Base-by-base conservation (phyloP, 2,888 invertebrate genomes). In the Masnerella sp. region DNA sequence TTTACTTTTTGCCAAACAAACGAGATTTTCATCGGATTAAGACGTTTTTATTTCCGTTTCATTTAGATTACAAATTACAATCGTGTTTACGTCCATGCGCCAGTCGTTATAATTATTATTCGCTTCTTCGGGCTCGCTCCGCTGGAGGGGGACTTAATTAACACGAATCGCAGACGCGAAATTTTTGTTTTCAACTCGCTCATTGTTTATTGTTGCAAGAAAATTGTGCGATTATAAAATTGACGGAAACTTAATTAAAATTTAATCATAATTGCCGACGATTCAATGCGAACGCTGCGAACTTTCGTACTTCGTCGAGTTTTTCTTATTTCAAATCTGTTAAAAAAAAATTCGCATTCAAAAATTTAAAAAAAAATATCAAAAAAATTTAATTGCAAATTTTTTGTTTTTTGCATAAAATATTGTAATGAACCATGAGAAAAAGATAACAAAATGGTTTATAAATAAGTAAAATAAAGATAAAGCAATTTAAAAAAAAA, bases 31-130 rank as follows among this genome's bases (percentile, higher is more conserved):
- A 45, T 54, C 54, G 62, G 62, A 62, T 70, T 62, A 56, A 62
- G 70, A 49, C 56, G 56, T 43, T 70, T 62, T 56, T 62, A 61
- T 61, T 69, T 61, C 40, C 52, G 38, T 54, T 69, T 69, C 68
- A 61, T 61, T 61, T 61, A 54, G 45, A 22, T 54, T 47, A 45
- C 45, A 40, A 61, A 54, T 61, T 61, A 38, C 54, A 47, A 69
- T 61, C 22, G 43, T 61, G 20, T 28, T 7, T 14, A n/a, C n/a
- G n/a, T n/a, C n/a, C n/a, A n/a, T n/a, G n/a, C 36, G 54, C 52
- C 12, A 43, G 51, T 51, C 45, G 45, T 52, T 45, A 32, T 52
- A 52, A 69, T 52, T 59, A 61, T 52, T 69, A 54, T 64, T 64
- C 36, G 14, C 43, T 15, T 43, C 22, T 51, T 45, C 52, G 36